Evolutionary conservation across 1,140 invertebrate genomes (phyloP).

Genomic region (Orius insidiosus): DNA sequence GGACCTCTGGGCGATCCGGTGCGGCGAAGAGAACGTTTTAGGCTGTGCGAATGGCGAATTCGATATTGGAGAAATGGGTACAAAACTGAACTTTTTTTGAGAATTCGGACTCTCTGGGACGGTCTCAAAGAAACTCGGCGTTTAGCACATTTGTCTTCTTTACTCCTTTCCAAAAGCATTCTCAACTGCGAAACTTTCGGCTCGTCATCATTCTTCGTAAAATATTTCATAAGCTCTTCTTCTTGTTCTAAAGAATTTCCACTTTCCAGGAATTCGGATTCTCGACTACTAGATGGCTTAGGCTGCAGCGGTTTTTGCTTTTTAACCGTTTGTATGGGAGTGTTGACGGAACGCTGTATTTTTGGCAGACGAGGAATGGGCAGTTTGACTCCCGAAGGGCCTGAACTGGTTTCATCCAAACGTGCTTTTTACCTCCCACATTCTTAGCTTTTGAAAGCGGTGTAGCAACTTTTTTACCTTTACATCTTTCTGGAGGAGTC

Average conservation of each 20-base stretch:
- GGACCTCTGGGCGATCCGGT: neutral
- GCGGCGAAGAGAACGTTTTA: neutral
- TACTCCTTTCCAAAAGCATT: conserved; percentile 37
- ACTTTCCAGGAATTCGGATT: conserved; percentile 53
- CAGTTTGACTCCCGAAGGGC: neutral
- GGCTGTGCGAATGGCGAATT: neutral
- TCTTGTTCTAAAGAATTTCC: conserved; percentile 63
- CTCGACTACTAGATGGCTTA: conserved; percentile 5
- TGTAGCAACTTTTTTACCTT: conserved; percentile 10
- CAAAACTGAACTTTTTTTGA: conserved; percentile 14
- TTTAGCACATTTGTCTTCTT: conserved; percentile 18
- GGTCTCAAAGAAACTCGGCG: conserved; percentile 14
- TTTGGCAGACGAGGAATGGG: conserved; percentile 3
- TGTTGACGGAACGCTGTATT: neutral
- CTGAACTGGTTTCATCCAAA: neutral
- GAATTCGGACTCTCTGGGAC: neutral
- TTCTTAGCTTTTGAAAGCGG: neutral
- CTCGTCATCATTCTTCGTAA: conserved; percentile 30
- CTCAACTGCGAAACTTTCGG: conserved; percentile 47
- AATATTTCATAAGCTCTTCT: conserved; percentile 60
- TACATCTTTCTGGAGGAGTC: conserved; percentile 11
- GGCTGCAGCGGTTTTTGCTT: conserved; percentile 8
- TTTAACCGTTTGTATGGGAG: conserved; percentile 3
- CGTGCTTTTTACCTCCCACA: neutral
- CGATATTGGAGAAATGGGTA: conserved; percentile 12